A percentile compares a stretch with the other conserved stretches of the same genome.
phyloP scores from a whole-genome alignment of 2,888 invertebrate genomes.

The Zaprionus bogoriensis region DNA sequence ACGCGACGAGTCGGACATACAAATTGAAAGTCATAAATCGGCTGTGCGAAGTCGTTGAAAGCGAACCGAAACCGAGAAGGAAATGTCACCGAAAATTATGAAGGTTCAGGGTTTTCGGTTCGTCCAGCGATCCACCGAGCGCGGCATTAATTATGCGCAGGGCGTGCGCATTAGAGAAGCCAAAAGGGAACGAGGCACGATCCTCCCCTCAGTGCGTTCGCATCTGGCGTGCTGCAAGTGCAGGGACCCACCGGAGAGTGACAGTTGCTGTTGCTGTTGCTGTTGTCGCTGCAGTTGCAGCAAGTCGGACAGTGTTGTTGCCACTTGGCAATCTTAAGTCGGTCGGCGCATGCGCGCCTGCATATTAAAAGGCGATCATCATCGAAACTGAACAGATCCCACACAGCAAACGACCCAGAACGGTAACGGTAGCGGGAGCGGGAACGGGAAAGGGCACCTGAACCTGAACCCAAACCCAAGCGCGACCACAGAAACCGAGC shows the following conservation, averaged over 20 bases:
- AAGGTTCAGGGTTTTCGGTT: conserved; percentile 67
- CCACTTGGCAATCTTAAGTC: conserved; percentile 65
- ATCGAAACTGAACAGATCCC: conserved; percentile 5
- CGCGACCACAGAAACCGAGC: conserved; percentile 3
- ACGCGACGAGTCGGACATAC: conserved; percentile 70
- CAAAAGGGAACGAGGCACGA: conserved; percentile 28
- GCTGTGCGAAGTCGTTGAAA: conserved; percentile 29
- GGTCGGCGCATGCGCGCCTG: conserved; percentile 70
- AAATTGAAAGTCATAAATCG: conserved; percentile 75
- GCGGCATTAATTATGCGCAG: conserved; percentile 71
- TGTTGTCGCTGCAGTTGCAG: no score
- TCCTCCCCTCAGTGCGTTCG: conserved; percentile 24
- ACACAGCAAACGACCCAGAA: conserved; percentile 2
- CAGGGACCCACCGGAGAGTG: conserved; percentile 51
- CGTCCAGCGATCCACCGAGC: background rate
- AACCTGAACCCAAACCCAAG: no score
- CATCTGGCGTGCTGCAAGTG: conserved; percentile 52
- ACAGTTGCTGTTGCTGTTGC: conserved; percentile 43
- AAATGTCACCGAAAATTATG: conserved; percentile 78
- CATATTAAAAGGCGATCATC: conserved; percentile 71
- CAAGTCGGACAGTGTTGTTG: conserved; percentile 32
- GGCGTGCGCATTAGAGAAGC: conserved; percentile 60
- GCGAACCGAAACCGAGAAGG: conserved; percentile 41
- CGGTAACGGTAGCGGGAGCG: background rate
- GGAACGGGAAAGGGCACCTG: no score